These are phyloP conservation scores for Hypotaenidia philippensis DNA, from an alignment of 2,797 vertebrate species.

Conservation along the genomic window DNA sequence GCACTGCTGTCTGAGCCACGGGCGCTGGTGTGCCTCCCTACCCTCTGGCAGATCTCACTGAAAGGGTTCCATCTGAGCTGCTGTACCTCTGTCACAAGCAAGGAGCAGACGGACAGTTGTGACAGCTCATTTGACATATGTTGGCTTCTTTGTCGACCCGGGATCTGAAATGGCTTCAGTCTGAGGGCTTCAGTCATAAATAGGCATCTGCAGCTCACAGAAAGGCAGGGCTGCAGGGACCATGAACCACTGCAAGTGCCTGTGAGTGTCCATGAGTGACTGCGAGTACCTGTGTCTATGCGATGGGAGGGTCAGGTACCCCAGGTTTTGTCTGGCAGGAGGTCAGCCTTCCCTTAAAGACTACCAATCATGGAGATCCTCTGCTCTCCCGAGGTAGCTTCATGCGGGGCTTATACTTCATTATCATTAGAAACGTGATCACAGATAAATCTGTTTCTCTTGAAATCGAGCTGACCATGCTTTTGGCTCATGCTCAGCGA, in stretches of 20 bases:
- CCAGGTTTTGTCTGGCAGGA: not conserved
- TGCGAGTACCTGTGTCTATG: not conserved
- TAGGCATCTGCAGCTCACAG: not conserved
- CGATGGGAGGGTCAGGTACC: not conserved
- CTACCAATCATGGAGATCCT: not conserved
- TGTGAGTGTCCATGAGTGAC: no score
- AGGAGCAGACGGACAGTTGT: not conserved
- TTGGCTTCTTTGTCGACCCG: not conserved
- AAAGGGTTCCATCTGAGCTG: not conserved
- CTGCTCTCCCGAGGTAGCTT: not conserved
- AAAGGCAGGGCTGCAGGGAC: not conserved
- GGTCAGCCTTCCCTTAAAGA: not conserved
- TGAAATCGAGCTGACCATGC: not conserved
- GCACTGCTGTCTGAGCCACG: fast-evolving
- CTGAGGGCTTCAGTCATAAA: not conserved
- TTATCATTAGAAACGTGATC: not conserved
- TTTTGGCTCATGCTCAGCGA: not conserved
- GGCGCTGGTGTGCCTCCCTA: not conserved
- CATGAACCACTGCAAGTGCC: fast-evolving
- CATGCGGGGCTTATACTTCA: not conserved
- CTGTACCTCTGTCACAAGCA: not conserved
- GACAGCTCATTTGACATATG: fast-evolving
- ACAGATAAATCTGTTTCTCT: not conserved
- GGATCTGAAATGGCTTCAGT: not conserved
- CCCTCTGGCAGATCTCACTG: not conserved